Base-by-base conservation (phyloP, 2,888 invertebrate species). In the Leptinotarsa haldemani region DNA sequence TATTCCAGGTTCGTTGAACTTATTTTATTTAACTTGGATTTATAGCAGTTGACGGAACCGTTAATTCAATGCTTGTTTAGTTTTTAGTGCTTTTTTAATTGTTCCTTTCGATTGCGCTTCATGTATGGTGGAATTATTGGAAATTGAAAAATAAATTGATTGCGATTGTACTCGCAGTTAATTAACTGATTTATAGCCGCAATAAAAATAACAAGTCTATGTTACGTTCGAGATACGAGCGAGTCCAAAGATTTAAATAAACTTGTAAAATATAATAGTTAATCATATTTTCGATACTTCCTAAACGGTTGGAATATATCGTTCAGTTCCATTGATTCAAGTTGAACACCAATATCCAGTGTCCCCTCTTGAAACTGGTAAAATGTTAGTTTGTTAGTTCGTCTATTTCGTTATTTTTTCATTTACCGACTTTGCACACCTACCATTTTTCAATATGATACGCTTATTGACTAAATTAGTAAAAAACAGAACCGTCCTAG, bases 1-100 rank as follows among this genome's bases (percentile, higher is more conserved):
- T 68, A 68, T 46, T 40, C 15, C 9, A 40, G 47, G 68, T 68
- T 56, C 68, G 56, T 56, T 68, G 68, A 68, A 68, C 68, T 68
- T 30, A 13, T 67, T 56, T 68, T 68, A 68, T 56, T 68, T 56
- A 58, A 48, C 40, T 68, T 56, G 53, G 15, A 56, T 46, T 40
- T 46, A 56, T 18, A 16, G 25, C 53, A 67, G 67, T 53, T 48
- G 67, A 67, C 53, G 40, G 40, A 61, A 61, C 61, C 25, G 50
- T 65, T 65, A 65, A 15, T 46, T 65, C 65, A 20, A 65, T 16
- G 66, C 66, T 52, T 22, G 50, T 50, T 66, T 15, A 12, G 25
- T 25, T 50, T 61, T 61, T 61, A 61, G 61, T 61, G 61, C 61
- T 61, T 61, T 61, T 61, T 40, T 61, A 61, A 61, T 61, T 61